Conservation (phyloP, 1,140 invertebrate species). For the Arion vulgaris region DNA sequence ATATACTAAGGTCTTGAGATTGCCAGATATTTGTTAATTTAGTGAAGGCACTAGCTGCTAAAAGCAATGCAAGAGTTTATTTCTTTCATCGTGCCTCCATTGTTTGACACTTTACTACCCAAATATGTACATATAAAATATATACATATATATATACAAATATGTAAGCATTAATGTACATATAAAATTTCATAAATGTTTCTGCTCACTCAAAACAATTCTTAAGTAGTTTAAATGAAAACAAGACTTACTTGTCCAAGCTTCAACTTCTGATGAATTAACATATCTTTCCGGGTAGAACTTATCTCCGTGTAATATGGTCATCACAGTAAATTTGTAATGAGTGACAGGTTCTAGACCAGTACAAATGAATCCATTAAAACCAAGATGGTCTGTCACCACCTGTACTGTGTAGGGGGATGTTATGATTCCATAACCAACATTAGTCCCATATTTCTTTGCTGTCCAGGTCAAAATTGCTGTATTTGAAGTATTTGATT, state of each 20-base stretch:
- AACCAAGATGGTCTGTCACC: background rate
- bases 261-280: background rate
- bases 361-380: background rate
- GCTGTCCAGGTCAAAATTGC: background rate
- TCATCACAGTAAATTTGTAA: background rate
- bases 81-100: too few species aligned
- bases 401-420: background rate
- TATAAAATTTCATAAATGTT: too few species aligned
- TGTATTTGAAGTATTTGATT: background rate
- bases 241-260: background rate
- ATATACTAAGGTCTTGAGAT: too few species aligned
- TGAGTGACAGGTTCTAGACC: background rate
- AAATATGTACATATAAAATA: too few species aligned
- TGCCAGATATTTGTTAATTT: too few species aligned
- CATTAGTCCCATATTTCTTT: background rate
- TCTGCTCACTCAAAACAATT: too few species aligned
- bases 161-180: too few species aligned
- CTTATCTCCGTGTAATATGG: background rate
- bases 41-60: too few species aligned
- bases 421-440: background rate
- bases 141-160: too few species aligned
- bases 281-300: background rate
- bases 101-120: too few species aligned
- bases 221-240: too few species aligned
- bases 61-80: too few species aligned